Base-by-base conservation (phyloP, 2,113 vertebrate genomes). In the Athene cunicularia region DNA sequence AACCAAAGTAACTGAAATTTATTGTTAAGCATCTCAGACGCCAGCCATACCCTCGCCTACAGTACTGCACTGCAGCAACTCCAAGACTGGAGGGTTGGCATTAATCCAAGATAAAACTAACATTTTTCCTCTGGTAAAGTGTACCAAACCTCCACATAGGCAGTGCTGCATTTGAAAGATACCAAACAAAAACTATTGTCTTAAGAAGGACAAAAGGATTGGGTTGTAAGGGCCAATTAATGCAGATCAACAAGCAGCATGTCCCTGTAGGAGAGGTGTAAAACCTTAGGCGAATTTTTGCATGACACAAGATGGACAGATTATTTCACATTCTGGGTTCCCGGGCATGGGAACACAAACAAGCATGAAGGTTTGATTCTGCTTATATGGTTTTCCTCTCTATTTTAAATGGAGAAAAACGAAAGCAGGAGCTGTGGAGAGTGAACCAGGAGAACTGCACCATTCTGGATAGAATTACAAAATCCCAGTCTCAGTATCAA, bases 401-500 rank as follows among this genome's bases (percentile, higher is more conserved):
- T 52, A 98, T 98, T 94, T 97, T 98, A 82, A 97, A 96, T 87
- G 96, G 92, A 62, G 93, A 80, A 84, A 98, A 97, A 89, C 8
- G 43, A 94, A 97, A 97, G 63, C 95, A 89, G 91, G 98, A 98
- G 75, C 93, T 98, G 63, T 37, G 52, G 33, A 97, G 94, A 84
- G 95, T 98, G 27, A 97, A 93, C 37, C 95, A 94, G 80, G 98
- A 98, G 93, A 99, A 98, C 89, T 37, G 76, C 30, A 52, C 66
- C 67, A 89, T 98, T 43, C 94, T 95, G 58, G 92, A 90, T 39
- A 98, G 96, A 85, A 95, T 98, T 96, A 97, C 90, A 55, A 94
- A 97, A 59, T 97, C 97, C 63, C 92, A 96, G 82, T 86, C 98
- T 23, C 84, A 71, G 63, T 98, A 98, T 95, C 96, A 83, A 63